Percentiles rank a stretch among this genome's conserved stretches.
phyloP scores from a whole-genome alignment of 2,888 invertebrate genomes.

The Sphecodes monilicornis region DNA sequence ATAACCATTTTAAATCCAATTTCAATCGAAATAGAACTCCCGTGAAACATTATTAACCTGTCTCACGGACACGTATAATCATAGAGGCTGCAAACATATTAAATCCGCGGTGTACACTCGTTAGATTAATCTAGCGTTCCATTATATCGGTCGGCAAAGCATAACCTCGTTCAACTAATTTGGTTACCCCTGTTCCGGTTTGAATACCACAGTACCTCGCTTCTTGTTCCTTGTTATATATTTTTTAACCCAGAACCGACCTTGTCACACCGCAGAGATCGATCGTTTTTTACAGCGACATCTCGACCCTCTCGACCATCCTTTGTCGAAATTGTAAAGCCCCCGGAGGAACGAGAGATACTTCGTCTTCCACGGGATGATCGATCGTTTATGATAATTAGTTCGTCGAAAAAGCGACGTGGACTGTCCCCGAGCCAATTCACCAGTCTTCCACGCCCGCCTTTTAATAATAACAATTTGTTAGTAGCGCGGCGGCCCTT shows the following conservation, averaged over 20 bases:
- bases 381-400: slow-evolving; percentile 36
- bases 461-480: slow-evolving; percentile 9
- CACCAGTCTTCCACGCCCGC: slow-evolving; percentile 7
- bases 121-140: slow-evolving; percentile 1
- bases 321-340: slow-evolving; percentile 10
- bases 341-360: slow-evolving; percentile 21
- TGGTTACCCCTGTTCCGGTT: neutral
- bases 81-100: neutral
- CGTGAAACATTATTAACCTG: neutral
- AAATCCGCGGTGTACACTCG: neutral
- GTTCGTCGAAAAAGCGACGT: slow-evolving; percentile 19
- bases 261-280: neutral
- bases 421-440: slow-evolving; percentile 9
- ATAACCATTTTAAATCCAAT: slow-evolving; percentile 1
- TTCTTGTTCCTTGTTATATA: neutral
- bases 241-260: neutral
- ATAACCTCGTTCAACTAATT: slow-evolving; percentile 1
- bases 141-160: neutral
- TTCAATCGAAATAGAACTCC: neutral
- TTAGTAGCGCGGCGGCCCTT: neutral
- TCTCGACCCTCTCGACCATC: slow-evolving; percentile 5
- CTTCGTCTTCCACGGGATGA: slow-evolving; percentile 50
- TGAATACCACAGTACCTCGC: neutral
- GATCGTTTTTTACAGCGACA: slow-evolving; percentile 6
- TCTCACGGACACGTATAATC: neutral